A percentile compares a stretch with the other conserved stretches of the same genome.
Evolutionary conservation across 2,113 vertebrate species (phyloP).

Genomic region (Microcebus ravelobensis): DNA sequence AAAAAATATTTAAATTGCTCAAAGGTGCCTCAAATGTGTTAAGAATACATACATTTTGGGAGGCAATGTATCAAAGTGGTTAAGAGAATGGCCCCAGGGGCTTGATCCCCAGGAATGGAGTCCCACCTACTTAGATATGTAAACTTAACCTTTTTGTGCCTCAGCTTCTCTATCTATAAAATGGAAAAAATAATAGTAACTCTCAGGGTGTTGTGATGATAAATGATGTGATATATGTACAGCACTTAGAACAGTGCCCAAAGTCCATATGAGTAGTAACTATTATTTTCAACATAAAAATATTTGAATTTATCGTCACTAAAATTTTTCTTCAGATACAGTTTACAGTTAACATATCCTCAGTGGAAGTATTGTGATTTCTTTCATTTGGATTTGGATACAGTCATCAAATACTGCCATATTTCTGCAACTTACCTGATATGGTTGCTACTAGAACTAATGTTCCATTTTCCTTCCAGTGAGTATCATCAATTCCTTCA

Average conservation of each 20-base stretch:
- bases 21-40: neutral
- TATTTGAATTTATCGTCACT: neutral
- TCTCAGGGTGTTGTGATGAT: neutral
- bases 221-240: neutral
- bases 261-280: neutral
- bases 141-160: neutral
- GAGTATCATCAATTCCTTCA: constrained; percentile 94
- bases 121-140: neutral
- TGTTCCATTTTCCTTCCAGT: constrained; percentile 97
- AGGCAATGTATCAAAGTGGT: neutral
- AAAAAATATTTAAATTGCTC: neutral
- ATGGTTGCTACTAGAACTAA: constrained; percentile 92
- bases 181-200: neutral
- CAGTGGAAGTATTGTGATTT: neutral
- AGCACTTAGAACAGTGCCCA: neutral
- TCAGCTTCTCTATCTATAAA: neutral
- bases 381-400: neutral
- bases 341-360: neutral
- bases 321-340: neutral
- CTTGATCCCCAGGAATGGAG: neutral
- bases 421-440: constrained; percentile 86
- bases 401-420: neutral
- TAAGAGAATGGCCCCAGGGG: neutral
- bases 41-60: neutral
- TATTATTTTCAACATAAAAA: neutral